Percentiles rank a stretch among this genome's conserved stretches.
Evolutionary conservation across 1,140 invertebrate species (phyloP).

Genomic region (Cotesia vestalis): DNA sequence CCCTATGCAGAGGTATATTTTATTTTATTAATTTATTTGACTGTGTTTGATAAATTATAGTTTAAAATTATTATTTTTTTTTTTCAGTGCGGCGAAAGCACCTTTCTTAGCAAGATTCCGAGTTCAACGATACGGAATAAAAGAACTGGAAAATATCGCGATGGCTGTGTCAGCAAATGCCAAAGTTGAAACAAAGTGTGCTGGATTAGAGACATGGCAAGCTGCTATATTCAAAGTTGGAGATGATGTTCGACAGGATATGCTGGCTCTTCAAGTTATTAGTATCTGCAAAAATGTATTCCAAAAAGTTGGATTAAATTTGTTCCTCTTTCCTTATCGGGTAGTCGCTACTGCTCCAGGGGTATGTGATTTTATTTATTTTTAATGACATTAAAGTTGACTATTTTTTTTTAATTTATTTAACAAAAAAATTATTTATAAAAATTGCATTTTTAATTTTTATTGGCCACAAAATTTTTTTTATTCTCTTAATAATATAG

Average conservation of each 20-base stretch:
- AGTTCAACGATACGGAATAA: conserved; percentile 91
- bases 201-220: conserved; percentile 86
- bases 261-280: conserved; percentile 98
- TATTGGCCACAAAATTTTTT: no score
- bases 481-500: not conserved
- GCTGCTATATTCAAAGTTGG: conserved; percentile 99
- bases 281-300: conserved; percentile 98
- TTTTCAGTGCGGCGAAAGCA: conserved; percentile 93
- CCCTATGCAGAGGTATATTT: conserved; percentile 91
- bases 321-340: conserved; percentile 96
- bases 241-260: conserved; percentile 97
- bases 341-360: conserved; percentile 99
- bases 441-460: no score
- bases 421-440: not conserved
- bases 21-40: not conserved
- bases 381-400: conserved; percentile 22
- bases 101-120: conserved; percentile 96
- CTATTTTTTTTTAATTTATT: conserved; percentile 42
- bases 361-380: conserved; percentile 69
- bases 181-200: conserved; percentile 57
- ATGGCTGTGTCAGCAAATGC: conserved; percentile 73
- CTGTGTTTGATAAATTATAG: not conserved
- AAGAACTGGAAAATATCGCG: conserved; percentile 85
- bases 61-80: conserved; percentile 14
- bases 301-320: conserved; percentile 92